Evolutionary conservation across 2,888 invertebrate species (phyloP).

Genomic region (Teinopalpus imperialis): DNA sequence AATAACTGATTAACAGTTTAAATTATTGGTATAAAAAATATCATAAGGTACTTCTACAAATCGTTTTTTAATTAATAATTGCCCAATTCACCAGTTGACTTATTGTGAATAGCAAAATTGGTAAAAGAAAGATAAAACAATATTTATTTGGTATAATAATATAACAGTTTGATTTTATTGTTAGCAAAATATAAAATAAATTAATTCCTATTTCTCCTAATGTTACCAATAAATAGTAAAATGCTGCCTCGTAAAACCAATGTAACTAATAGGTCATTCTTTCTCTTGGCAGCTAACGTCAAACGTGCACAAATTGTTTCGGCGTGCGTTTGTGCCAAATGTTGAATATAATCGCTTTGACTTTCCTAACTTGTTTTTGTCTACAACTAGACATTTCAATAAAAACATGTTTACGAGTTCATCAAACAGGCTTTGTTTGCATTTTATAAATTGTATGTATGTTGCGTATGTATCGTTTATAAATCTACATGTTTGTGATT

Average conservation of each 20-base stretch:
- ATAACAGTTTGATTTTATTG: too few relatives aligned
- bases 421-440: background rate
- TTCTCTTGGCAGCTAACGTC: conserved; percentile 1
- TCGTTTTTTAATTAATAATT: too few relatives aligned
- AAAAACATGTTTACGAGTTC: background rate
- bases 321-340: background rate
- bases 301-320: conserved; percentile 10
- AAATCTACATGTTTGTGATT: too few relatives aligned
- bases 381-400: background rate
- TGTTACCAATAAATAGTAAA: conserved; percentile 8
- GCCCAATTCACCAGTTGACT: too few relatives aligned
- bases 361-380: conserved; percentile 9
- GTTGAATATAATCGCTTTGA: conserved; percentile 1
- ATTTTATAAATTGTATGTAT: background rate
- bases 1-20: too few relatives aligned
- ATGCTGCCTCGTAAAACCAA: conserved; percentile 3
- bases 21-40: too few relatives aligned
- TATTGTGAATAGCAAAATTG: too few relatives aligned
- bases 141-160: too few relatives aligned
- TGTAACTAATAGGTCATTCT: background rate
- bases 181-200: too few relatives aligned
- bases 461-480: too few relatives aligned
- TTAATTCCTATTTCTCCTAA: conserved; percentile 1
- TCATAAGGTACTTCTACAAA: too few relatives aligned
- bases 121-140: too few relatives aligned